Evolutionary conservation across 2,797 vertebrate genomes (phyloP).

Genomic region (Astyanax mexicanus): DNA sequence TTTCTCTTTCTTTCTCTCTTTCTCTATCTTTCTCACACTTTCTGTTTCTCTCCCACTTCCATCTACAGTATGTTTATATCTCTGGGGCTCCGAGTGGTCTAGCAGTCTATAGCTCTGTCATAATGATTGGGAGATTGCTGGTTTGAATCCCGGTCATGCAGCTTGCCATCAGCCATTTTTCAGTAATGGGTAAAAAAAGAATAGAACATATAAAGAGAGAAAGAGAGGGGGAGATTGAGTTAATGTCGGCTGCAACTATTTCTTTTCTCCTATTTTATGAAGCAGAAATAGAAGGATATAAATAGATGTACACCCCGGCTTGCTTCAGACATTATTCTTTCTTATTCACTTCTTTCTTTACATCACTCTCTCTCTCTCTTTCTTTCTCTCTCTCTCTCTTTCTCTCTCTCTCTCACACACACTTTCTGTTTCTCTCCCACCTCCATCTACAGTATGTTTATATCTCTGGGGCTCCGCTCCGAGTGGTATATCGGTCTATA

Average conservation of each 20-base stretch:
- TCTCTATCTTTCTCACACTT: background rate
- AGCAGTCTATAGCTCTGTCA: background rate
- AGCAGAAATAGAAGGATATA: constrained; percentile 13
- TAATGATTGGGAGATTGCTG: no score
- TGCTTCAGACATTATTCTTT: background rate
- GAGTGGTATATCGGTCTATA: no score
- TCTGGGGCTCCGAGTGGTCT: no score
- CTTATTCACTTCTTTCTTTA: no score
- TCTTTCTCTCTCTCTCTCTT: background rate
- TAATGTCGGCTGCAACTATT: constrained; percentile 12
- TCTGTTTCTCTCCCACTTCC: no score
- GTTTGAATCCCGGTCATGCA: no score
- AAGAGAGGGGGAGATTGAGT: background rate
- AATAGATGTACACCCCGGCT: background rate
- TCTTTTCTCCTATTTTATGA: constrained; percentile 2
- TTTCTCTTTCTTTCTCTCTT: background rate
- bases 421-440: background rate
- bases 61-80: no score
- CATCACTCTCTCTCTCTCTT: background rate
- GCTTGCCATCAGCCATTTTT: no score
- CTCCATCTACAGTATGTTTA: no score
- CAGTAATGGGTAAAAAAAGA: background rate
- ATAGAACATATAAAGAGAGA: constrained; percentile 7
- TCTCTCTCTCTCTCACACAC: no score
- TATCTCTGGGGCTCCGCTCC: no score